Percentiles rank a stretch among this genome's conserved stretches.
Conservation (phyloP, 2,888 invertebrate species). For the Oconnorella tubifera region DNA sequence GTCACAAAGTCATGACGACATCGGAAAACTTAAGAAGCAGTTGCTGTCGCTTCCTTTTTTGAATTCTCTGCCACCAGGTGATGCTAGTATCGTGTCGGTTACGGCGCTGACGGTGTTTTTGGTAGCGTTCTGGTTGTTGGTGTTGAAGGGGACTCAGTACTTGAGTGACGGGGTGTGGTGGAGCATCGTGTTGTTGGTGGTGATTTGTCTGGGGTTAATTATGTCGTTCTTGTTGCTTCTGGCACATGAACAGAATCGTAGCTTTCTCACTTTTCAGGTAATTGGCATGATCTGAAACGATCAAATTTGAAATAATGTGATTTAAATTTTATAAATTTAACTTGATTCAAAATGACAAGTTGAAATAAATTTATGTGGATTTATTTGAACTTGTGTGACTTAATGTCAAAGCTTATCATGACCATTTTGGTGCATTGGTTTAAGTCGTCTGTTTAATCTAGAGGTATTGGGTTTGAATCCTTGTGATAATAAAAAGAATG, state of each 20-base stretch:
- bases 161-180: constrained; percentile 65
- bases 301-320: neutral
- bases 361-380: no score
- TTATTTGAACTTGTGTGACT: no score
- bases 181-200: constrained; percentile 62
- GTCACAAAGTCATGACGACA: constrained; percentile 57
- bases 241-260: constrained; percentile 54
- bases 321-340: no score
- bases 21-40: constrained; percentile 70
- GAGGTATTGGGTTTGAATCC: no score
- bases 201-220: constrained; percentile 44
- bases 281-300: constrained; percentile 1
- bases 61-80: constrained; percentile 59
- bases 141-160: constrained; percentile 63
- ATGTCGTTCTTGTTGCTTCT: constrained; percentile 49
- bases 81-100: constrained; percentile 67
- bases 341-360: no score
- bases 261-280: constrained; percentile 54
- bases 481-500: no score
- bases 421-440: no score
- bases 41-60: constrained; percentile 73
- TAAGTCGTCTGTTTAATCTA: no score
- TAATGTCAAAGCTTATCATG: no score
- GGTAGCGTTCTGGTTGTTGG: constrained; percentile 56
- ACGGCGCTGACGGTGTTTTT: constrained; percentile 63